Base-by-base conservation (phyloP, 35 echinoderm and acorn worm genomes). In the Nesometra sesokonis region DNA sequence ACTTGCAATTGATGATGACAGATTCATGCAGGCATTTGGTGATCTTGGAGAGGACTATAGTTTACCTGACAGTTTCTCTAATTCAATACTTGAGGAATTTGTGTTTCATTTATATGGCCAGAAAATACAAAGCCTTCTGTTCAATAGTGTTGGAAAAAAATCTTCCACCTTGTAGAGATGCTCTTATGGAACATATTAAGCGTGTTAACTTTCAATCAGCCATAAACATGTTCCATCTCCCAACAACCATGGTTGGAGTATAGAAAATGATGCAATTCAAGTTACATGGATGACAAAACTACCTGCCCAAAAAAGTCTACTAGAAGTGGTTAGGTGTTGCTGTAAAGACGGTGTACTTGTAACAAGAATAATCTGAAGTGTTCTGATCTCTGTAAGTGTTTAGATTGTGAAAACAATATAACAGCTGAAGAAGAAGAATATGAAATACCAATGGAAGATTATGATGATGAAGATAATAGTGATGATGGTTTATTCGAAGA, bases 71-170 rank as follows among this genome's bases (percentile, higher is more conserved):
- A 5, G 23, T 0, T 82, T 46, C 29, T 89, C 86, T 40, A 29
- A 21, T 17, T 30, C 34, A 17, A 5, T 79, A 57, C 19, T 77
- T 43, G 89, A 94, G 77, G 13, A 8, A 31, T 95, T 91, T 37
- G 81, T 86, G 11, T 91, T 86, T 39, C 17, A 89, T 17, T 37
- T 95, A 0, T 95, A 95, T 87, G 90, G 82, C 17, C 81, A 88
- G 29, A 27, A 2, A 19, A 27, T 2, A 2, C 0, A 17, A 67
- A 19, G 21, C 23, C 2, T 67, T 67, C 52, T 67, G 52, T 67
- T 17, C 8, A 11, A 19, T 19, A 67, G 52, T 19, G 23, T 67
- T 19, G 8, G 52, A 67, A 27, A 11, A 67, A 27, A 17, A 19
- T 27, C 21, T 67, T 5, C 52, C 9, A 67, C 23, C 11, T 19